A percentile compares a stretch with the other conserved stretches of the same genome.
Evolutionary conservation across 2,113 vertebrate genomes (phyloP).

Genomic region (Micronycteris hirsuta): DNA sequence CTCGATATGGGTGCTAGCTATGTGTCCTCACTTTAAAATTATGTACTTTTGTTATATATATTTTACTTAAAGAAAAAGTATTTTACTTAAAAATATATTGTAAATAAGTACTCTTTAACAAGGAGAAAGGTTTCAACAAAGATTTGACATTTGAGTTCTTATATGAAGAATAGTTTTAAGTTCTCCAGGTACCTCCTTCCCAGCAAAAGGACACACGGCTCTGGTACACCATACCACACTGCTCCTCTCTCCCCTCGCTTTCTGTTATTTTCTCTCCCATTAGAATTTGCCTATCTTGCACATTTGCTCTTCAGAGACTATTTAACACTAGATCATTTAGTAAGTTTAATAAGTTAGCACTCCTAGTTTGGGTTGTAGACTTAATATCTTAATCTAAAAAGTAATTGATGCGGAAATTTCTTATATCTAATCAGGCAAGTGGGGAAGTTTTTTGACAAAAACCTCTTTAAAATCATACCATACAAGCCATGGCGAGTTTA

Average conservation of each 20-base stretch:
- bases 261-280: background rate
- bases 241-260: background rate
- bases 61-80: background rate
- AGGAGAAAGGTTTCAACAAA: background rate
- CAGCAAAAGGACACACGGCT: background rate
- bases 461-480: background rate
- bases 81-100: background rate
- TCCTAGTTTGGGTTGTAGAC: background rate
- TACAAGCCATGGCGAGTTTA: background rate
- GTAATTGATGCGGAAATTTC: background rate
- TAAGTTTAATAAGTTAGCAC: background rate
- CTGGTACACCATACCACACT: accelerated
- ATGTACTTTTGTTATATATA: background rate
- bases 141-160: background rate
- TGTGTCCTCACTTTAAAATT: background rate
- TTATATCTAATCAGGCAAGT: background rate
- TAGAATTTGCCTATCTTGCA: background rate
- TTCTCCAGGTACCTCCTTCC: background rate
- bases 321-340: background rate
- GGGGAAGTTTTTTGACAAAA: background rate
- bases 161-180: background rate
- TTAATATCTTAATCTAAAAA: conserved; percentile 8
- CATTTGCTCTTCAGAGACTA: background rate
- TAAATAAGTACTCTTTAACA: background rate
- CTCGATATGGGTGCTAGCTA: background rate